phyloP scores from a whole-genome alignment of 2,888 invertebrate genomes.

The Tetragonisca angustula region DNA sequence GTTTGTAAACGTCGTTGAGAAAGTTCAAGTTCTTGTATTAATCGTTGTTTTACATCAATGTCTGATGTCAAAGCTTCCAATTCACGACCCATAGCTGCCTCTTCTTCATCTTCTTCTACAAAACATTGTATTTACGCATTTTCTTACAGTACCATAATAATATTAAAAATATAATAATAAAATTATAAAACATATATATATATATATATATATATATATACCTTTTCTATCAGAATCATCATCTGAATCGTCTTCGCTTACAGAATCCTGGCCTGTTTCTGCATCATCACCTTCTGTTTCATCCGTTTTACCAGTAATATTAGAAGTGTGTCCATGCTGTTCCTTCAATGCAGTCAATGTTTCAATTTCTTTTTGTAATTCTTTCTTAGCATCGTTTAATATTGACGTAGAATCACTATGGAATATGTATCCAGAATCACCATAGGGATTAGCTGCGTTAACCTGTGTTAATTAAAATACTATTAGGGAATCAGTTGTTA shows the following conservation, averaged over 20 bases:
- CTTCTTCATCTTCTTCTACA: slow-evolving; percentile 84
- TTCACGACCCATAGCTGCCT: slow-evolving; percentile 90
- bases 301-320: slow-evolving; percentile 84
- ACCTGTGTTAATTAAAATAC: slow-evolving; percentile 68
- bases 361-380: slow-evolving; percentile 89
- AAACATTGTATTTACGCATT: slow-evolving; percentile 39
- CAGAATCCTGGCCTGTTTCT: slow-evolving; percentile 87
- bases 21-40: slow-evolving; percentile 96
- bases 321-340: slow-evolving; percentile 74
- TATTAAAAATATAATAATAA: background rate
- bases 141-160: background rate
- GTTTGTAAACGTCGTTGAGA: slow-evolving; percentile 94
- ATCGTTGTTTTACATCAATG: slow-evolving; percentile 96
- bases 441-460: slow-evolving; percentile 79
- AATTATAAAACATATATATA: too few relatives aligned
- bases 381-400: slow-evolving; percentile 92
- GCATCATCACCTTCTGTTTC: slow-evolving; percentile 85
- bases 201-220: slow-evolving; percentile 72
- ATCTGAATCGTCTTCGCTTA: slow-evolving; percentile 85
- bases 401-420: slow-evolving; percentile 86
- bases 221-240: slow-evolving; percentile 88
- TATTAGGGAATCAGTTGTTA: background rate
- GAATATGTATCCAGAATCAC: slow-evolving; percentile 86
- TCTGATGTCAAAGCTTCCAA: slow-evolving; percentile 95
- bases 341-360: slow-evolving; percentile 83